Percentiles rank a stretch among this genome's conserved stretches.
phyloP scores from a whole-genome alignment of 2,113 vertebrate species.

The Pontoporia blainvillei region DNA sequence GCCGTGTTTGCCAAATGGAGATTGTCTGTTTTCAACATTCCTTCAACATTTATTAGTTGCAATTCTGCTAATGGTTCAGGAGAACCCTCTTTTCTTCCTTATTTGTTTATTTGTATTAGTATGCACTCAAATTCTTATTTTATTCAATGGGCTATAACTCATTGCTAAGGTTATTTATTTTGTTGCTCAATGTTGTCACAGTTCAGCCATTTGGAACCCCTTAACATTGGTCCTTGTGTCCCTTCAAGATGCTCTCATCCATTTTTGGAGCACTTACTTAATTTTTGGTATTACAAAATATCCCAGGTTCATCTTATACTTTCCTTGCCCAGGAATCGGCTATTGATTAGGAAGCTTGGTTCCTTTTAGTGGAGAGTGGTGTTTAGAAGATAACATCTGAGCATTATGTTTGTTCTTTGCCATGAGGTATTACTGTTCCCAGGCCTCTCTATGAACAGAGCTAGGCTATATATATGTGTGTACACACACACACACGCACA shows the following conservation, averaged over 20 bases:
- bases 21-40: slow-evolving; percentile 11
- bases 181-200: neutral
- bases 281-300: neutral
- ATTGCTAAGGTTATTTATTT: slow-evolving; percentile 1
- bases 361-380: neutral
- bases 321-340: neutral
- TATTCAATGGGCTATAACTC: neutral
- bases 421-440: neutral
- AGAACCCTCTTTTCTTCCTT: neutral
- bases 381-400: neutral
- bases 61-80: neutral
- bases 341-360: neutral
- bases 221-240: neutral
- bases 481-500: too few relatives aligned
- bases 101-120: neutral
- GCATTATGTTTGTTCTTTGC: neutral
- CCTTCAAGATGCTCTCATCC: neutral
- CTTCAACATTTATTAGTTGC: neutral
- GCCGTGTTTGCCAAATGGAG: neutral
- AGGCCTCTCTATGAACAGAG: neutral
- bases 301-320: neutral
- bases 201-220: neutral
- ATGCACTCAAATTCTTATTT: neutral
- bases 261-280: neutral
- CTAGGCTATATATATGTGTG: neutral